Conservation (phyloP, 2,888 invertebrate genomes). For the Macrosoma leucophasiata region DNA sequence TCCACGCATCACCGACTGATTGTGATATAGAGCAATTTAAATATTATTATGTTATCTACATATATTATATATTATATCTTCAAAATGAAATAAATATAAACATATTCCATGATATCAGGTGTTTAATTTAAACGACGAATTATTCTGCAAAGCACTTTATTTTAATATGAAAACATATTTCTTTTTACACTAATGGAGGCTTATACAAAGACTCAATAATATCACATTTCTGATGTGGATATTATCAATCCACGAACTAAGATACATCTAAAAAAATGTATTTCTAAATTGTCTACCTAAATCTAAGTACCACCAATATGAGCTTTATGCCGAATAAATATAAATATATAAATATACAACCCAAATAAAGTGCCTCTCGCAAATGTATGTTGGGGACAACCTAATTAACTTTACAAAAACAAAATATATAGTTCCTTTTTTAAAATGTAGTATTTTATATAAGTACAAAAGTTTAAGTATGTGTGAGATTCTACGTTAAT, state of each 20-base stretch:
- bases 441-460: too few relatives aligned
- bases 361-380: constrained; percentile 23
- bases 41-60: too few relatives aligned
- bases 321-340: constrained; percentile 22
- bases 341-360: too few relatives aligned
- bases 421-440: too few relatives aligned
- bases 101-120: constrained; percentile 5
- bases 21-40: constrained; percentile 23
- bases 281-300: constrained; percentile 33
- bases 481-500: constrained; percentile 27
- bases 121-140: constrained; percentile 19
- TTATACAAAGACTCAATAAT: constrained; percentile 78
- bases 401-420: too few relatives aligned
- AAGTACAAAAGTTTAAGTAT: constrained; percentile 12
- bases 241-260: constrained; percentile 75
- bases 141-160: constrained; percentile 30
- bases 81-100: constrained; percentile 8
- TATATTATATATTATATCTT: too few relatives aligned
- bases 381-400: too few relatives aligned
- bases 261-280: constrained; percentile 33
- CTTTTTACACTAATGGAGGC: constrained; percentile 54
- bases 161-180: constrained; percentile 31
- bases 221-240: constrained; percentile 84
- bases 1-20: constrained; percentile 9
- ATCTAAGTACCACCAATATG: constrained; percentile 49